Evolutionary conservation across 2,797 vertebrate genomes (phyloP), one percentile per base, ranked within the genome.

Genomic region (Hemibagrus guttatus): DNA sequence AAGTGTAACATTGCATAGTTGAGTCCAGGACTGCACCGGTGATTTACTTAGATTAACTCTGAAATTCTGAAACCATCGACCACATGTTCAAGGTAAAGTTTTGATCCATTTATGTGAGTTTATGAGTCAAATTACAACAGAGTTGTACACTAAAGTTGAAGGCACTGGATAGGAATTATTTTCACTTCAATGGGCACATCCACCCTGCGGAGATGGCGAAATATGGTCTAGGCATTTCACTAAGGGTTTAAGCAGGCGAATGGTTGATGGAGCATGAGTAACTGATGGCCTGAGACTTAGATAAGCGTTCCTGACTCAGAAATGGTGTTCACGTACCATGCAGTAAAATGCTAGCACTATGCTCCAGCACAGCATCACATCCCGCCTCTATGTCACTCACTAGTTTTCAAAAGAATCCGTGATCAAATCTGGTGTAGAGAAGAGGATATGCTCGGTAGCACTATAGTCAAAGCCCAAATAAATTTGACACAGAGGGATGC

Each of bases 271-370:
- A 92, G 87, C 89, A 85, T 61, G 68, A 39, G 89, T 94, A 94
- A 95, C 94, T 94, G 95, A 95, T 94, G 93, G 93, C 88, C 90
- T 87, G 85, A 87, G 92, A 91, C 91, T 85, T 87, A 87, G 92
- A 93, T 93, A 93, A 93, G 93, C 93, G 92, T 89, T 92, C 88
- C 91, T 91, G 92, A 91, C 91, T 93, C 95, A 94, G 93, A 91
- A 91, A 95, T 94, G 93, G 94, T 90, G 91, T 90, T 91, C 95
- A 95, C 91, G 93, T 95, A 95, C 91, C 92, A 89, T 89, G 87
- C 90, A 66, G 79, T 91, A 93, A 95, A 95, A 95, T 93, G 92
- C 93, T 88, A 85, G 58, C 90, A 91, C 54, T 78, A 35, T 69
- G 35, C 74, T 79, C 66, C 85, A 46, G 49, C 91, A 75, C 85